These are phyloP conservation scores for Nephrotoma flavescens DNA, from an alignment of 2,888 invertebrate species.

Conservation along the genomic window DNA sequence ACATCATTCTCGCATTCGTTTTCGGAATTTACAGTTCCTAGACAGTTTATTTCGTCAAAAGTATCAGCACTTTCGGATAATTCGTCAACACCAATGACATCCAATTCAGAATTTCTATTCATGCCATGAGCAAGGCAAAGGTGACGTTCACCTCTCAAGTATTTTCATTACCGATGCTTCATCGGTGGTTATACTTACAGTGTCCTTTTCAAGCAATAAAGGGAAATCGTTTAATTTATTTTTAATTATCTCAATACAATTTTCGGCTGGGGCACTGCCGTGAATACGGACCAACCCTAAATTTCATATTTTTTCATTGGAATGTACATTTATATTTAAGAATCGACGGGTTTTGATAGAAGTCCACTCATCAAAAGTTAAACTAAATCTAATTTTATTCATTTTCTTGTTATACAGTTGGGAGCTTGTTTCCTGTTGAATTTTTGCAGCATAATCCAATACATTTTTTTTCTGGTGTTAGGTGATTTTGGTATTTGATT, in stretches of 20 bases:
- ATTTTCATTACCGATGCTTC: neutral
- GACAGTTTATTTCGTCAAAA: too few species aligned
- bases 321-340: neutral
- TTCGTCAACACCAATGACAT: too few species aligned
- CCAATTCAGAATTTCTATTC: too few species aligned
- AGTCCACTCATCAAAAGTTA: neutral
- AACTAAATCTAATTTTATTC: neutral
- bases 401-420: neutral
- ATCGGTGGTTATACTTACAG: neutral
- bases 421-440: neutral
- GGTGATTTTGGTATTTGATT: neutral
- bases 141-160: neutral
- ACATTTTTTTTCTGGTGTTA: neutral
- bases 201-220: neutral
- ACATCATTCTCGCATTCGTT: too few species aligned
- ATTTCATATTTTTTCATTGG: neutral
- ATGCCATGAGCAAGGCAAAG: too few species aligned
- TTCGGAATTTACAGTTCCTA: too few species aligned
- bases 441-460: neutral
- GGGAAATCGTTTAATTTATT: too few species aligned
- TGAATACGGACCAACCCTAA: neutral
- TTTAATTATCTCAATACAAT: neutral
- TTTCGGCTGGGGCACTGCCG: neutral
- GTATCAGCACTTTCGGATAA: too few species aligned
- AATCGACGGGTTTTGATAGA: neutral